Base-by-base conservation (phyloP, 2,888 invertebrate species). In the Notodonta ziczac region DNA sequence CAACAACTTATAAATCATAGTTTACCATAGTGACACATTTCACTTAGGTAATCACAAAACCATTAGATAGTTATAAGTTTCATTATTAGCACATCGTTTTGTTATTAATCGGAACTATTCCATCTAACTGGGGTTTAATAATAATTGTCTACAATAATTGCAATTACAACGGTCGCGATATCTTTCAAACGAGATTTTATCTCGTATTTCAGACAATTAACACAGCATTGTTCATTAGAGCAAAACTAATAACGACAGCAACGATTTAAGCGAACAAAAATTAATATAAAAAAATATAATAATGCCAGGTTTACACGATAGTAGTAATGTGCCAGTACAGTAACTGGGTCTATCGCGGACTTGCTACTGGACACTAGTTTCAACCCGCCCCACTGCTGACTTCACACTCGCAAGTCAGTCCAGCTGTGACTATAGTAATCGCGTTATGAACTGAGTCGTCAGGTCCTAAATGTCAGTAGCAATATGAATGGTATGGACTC, bases 261-360 rank as follows among this genome's bases (percentile, higher is more conserved):
- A 60, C 46, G 42, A 44, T 50, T 62, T 42, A 55, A 58, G 56
- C 57, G 51, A 54, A 67, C 60, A 5, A 58, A 67, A 24, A 68
- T 67, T 63, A 72, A 72, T 75, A 72, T 69, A 71, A 73, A 71
- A 24, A 24, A 24, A 24, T 2, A 24, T 24, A 24, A 24, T 24
- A 24, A 24, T 24, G 24, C 24, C 24, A 2, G 24, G 24, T 24
- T 24, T 24, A 24, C 24, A 24, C 24, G 24, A 24, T 24, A 24
- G 24, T 2, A 24, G 24, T 24, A 2, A 24, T 2, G n/a, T 24
- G 24, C 24, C 24, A 24, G 24, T 24, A 2, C 24, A 24, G 24
- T 24, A 24, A 24, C 24, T 24, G 24, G 24, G 24, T 24, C 24
- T 24, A 24, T 24, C 24, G 24, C 24, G 24, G 24, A 24, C 24